A percentile compares a stretch with the other conserved stretches of the same genome.
phyloP scores from a whole-genome alignment of 1,140 invertebrate species.

The Drosophila kurseongensis region DNA sequence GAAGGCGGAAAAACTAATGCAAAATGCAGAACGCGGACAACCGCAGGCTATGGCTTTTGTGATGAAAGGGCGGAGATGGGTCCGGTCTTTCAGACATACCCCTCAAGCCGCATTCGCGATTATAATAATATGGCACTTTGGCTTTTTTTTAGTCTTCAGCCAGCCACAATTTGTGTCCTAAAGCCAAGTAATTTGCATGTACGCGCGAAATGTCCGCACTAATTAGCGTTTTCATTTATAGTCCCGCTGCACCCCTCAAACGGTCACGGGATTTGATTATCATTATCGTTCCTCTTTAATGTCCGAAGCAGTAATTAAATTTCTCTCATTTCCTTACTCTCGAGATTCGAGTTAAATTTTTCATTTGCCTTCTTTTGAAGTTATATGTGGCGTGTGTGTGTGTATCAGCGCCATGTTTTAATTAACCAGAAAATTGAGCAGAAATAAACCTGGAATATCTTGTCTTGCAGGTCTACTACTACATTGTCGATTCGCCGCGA shows the following conservation, averaged over 20 bases:
- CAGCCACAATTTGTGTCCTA: slow-evolving; percentile 65
- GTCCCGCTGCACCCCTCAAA: slow-evolving; percentile 17
- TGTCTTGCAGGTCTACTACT: slow-evolving; percentile 91
- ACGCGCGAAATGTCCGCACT: slow-evolving; percentile 71
- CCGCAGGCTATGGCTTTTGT: slow-evolving; percentile 39
- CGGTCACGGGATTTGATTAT: slow-evolving; percentile 59
- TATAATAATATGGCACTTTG: slow-evolving; percentile 78
- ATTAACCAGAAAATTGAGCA: slow-evolving; percentile 28
- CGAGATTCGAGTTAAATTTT: slow-evolving; percentile 30
- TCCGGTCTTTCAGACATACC: slow-evolving; percentile 19
- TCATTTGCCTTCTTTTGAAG: slow-evolving; percentile 35
- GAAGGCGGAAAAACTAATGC: slow-evolving; percentile 19
- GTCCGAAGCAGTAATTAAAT: slow-evolving; percentile 58
- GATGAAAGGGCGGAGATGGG: slow-evolving; percentile 7
- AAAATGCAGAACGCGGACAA: slow-evolving; percentile 39
- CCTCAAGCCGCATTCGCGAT: slow-evolving; percentile 58
- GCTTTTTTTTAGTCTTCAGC: slow-evolving; percentile 7
- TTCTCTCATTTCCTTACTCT: slow-evolving; percentile 25
- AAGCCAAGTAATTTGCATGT: slow-evolving; percentile 80
- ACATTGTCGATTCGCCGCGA: slow-evolving; percentile 94
- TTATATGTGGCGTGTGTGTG: slow-evolving; percentile 6
- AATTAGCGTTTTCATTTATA: slow-evolving; percentile 77
- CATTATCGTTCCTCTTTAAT: slow-evolving; percentile 65
- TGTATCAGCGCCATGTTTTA: slow-evolving; percentile 23
- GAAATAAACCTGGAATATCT: slow-evolving; percentile 23